phyloP scores from a whole-genome alignment of 2,113 vertebrate species.

The Callionymus lyra region DNA sequence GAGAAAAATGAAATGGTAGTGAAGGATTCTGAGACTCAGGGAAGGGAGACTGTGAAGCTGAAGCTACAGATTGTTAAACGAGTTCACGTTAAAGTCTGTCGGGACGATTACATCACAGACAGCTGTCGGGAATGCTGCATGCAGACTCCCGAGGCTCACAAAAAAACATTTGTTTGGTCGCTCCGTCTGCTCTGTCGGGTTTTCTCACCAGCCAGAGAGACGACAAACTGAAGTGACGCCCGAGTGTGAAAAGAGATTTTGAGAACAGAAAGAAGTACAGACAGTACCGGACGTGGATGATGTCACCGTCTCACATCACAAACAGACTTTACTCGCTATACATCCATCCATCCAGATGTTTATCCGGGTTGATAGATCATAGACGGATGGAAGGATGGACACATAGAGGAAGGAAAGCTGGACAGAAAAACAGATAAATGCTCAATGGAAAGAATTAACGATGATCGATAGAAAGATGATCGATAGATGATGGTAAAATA shows the following conservation, averaged over 20 bases:
- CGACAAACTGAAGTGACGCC: conserved; percentile 24
- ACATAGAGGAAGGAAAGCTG: too few relatives aligned
- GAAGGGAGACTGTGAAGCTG: too few relatives aligned
- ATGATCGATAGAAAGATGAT: too few relatives aligned
- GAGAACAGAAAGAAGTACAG: neutral
- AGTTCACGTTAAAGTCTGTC: neutral
- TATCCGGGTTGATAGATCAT: too few relatives aligned
- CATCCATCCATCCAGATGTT: neutral
- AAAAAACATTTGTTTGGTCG: conserved; percentile 31
- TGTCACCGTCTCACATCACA: conserved; percentile 17
- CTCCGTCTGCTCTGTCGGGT: conserved; percentile 17
- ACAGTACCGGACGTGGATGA: conserved; percentile 7
- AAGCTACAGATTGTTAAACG: too few relatives aligned
- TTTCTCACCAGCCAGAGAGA: conserved; percentile 52
- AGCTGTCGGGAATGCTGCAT: conserved; percentile 7
- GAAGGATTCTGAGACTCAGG: too few relatives aligned
- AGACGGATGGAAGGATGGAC: too few relatives aligned
- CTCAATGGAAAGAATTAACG: too few relatives aligned
- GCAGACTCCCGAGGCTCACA: conserved; percentile 29
- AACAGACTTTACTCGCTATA: neutral
- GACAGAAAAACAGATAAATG: too few relatives aligned
- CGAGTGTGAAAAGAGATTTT: conserved; percentile 34
- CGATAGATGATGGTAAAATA: too few relatives aligned
- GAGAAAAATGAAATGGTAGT: too few relatives aligned
- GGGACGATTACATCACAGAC: neutral